A percentile compares a stretch with the other conserved stretches of the same genome.
These are phyloP conservation scores for Tauraco erythrolophus DNA, from an alignment of 2,113 vertebrate genomes.

Conservation along the genomic window DNA sequence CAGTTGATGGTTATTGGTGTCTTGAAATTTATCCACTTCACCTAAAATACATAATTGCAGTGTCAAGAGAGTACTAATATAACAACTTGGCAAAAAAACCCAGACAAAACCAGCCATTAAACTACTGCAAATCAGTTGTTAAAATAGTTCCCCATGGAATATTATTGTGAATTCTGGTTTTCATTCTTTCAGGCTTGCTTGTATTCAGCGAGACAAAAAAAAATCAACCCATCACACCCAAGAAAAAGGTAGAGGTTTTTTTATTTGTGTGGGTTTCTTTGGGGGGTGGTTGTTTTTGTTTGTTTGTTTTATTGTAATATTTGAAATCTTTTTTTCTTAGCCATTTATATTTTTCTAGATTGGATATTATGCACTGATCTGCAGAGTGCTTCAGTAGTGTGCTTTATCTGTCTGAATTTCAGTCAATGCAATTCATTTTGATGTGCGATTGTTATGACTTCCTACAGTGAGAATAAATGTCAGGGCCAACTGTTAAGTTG, in stretches of 20 bases:
- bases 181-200: neutral
- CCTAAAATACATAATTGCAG: neutral
- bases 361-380: neutral
- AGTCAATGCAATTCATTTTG: neutral
- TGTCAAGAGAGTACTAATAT: neutral
- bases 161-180: neutral
- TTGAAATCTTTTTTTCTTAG: neutral
- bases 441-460: neutral
- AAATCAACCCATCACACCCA: neutral
- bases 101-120: neutral
- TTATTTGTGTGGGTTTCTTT: neutral
- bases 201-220: neutral
- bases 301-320: neutral
- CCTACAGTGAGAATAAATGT: neutral
- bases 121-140: neutral
- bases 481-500: neutral
- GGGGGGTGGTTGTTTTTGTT: too few relatives aligned
- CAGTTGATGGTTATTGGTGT: neutral
- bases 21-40: neutral
- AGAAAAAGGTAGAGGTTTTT: neutral
- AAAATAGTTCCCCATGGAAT: fast-evolving
- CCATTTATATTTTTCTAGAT: neutral
- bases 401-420: neutral
- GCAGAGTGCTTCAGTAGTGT: neutral
- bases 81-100: fast-evolving